Evolutionary conservation across 2,113 vertebrate species (phyloP).

Genomic region (Apteryx owenii): DNA sequence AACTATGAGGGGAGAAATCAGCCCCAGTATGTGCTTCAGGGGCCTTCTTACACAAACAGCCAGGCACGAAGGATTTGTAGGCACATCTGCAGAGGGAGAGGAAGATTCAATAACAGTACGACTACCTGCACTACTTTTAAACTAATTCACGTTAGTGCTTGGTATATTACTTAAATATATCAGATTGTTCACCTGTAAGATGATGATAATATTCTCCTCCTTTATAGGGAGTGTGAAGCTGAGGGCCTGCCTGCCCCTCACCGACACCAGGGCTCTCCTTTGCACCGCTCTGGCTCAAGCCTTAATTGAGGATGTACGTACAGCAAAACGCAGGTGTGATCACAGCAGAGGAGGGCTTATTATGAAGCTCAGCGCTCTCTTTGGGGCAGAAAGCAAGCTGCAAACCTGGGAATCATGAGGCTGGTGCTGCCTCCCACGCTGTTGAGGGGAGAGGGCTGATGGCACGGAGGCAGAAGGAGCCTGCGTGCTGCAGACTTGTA

Average conservation of each 20-base stretch:
- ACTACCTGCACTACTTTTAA: background rate
- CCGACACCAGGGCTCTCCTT: background rate
- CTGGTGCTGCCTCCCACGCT: background rate
- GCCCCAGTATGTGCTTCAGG: background rate
- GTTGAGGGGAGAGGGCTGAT: background rate
- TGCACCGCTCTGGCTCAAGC: background rate
- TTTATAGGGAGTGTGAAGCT: background rate
- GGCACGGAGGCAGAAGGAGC: rapidly evolving
- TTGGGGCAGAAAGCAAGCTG: background rate
- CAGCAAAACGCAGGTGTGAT: rapidly evolving
- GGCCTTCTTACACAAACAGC: background rate
- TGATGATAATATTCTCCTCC: background rate
- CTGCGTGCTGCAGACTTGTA: background rate
- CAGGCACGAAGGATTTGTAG: background rate
- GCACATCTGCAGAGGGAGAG: background rate
- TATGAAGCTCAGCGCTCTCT: background rate
- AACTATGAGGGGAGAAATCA: background rate
- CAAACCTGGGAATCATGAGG: background rate
- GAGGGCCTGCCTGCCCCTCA: background rate
- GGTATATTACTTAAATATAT: background rate
- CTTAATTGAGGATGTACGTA: background rate
- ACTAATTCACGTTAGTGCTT: background rate
- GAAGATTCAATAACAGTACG: background rate
- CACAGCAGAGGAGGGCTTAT: background rate
- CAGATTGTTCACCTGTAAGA: constrained; percentile 1